Percentiles rank a stretch among this genome's conserved stretches.
These are phyloP conservation scores for Dorcus parallelipipedus DNA, from an alignment of 2,888 invertebrate genomes.

Conservation along the genomic window DNA sequence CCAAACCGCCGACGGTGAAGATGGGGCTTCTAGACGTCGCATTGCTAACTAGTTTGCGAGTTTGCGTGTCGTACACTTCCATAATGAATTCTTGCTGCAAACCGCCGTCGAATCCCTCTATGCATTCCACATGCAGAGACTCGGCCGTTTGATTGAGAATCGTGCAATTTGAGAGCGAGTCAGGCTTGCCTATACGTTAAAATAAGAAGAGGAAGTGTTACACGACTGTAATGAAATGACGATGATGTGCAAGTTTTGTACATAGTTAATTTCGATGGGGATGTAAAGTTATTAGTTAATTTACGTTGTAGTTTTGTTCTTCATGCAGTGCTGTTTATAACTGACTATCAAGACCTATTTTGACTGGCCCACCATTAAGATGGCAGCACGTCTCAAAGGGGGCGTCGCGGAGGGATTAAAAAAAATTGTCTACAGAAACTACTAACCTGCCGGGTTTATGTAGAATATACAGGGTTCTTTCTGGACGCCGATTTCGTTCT, in stretches of 20 bases:
- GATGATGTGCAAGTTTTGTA: too few relatives aligned
- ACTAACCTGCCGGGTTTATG: constrained; percentile 68
- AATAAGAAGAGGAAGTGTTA: background rate
- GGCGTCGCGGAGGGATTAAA: background rate
- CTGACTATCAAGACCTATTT: too few relatives aligned
- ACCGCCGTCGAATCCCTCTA: constrained; percentile 75
- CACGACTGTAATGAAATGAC: too few relatives aligned
- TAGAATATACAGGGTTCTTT: constrained; percentile 70
- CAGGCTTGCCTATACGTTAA: constrained; percentile 63
- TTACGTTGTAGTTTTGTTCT: too few relatives aligned
- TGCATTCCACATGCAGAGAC: constrained; percentile 68
- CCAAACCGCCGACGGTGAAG: constrained; percentile 64
- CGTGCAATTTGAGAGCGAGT: constrained; percentile 69
- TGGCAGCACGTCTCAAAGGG: too few relatives aligned
- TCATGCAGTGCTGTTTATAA: too few relatives aligned
- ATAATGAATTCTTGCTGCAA: constrained; percentile 70
- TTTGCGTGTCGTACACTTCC: constrained; percentile 61
- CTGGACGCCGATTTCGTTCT: constrained; percentile 69
- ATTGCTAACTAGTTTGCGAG: constrained; percentile 55
- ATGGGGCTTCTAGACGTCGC: constrained; percentile 58
- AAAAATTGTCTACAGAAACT: background rate
- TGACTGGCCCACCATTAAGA: too few relatives aligned
- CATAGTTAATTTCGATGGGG: too few relatives aligned
- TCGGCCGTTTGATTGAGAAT: constrained; percentile 71
- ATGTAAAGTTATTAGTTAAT: too few relatives aligned